Evolutionary conservation across 2,888 invertebrate genomes (phyloP).

Genomic region (Andrena trimmerana): DNA sequence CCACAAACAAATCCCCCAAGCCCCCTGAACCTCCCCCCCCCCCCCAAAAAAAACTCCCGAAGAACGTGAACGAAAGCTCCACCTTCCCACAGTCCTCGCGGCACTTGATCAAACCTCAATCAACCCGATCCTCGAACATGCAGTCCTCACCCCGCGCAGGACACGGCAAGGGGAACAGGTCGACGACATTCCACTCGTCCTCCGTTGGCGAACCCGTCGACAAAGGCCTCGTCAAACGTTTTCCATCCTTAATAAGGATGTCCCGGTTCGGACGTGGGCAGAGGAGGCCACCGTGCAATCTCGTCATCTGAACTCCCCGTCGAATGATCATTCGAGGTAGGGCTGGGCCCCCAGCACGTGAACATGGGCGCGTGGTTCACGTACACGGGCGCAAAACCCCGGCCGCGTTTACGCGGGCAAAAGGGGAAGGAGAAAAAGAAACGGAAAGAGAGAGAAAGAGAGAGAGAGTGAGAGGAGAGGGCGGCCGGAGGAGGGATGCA

Average conservation of each 20-base stretch:
- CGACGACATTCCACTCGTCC: conserved; percentile 1
- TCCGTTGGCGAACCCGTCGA: background rate
- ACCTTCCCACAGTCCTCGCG: background rate
- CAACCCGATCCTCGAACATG: background rate
- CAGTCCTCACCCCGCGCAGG: background rate
- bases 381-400: conserved; percentile 51
- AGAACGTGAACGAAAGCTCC: background rate
- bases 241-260: conserved; percentile 74
- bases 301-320: conserved; percentile 72
- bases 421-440: conserved; percentile 2
- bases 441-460: background rate
- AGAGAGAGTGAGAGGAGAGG: background rate
- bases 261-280: conserved; percentile 37
- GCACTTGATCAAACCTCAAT: background rate
- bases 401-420: conserved; percentile 12
- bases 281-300: conserved; percentile 58
- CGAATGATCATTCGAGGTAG: conserved; percentile 65
- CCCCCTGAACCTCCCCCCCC: too few relatives aligned
- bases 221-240: conserved; percentile 45
- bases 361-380: conserved; percentile 44
- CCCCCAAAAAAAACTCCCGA: background rate
- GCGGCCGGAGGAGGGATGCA: conserved; percentile 78
- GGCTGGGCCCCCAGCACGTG: conserved; percentile 33
- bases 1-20: too few relatives aligned
- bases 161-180: background rate